Base-by-base conservation (phyloP, 2,888 invertebrate genomes). In the Nymphalis urticae region DNA sequence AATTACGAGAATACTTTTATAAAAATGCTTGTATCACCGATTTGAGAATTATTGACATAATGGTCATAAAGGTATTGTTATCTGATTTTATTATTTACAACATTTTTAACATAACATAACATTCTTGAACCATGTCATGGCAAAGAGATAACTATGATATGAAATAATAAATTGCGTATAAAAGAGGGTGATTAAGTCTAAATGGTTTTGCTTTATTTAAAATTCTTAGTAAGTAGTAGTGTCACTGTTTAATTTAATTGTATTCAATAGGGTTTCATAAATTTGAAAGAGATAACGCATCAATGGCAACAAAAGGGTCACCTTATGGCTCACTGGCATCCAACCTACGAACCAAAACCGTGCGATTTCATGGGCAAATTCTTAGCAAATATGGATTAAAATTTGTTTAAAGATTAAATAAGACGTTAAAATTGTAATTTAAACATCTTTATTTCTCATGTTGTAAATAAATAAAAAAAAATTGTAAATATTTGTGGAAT, bases 361-460 rank as follows among this genome's bases (percentile, higher is more conserved):
- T 94, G 93, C 72, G 97, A 97, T 88, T 99, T 99, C 83, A 86
- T 99, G 27, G 96, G 96, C 0, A 98, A 98, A 88, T 99, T 99
- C 88, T 89, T 97, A 69, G 86, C 94, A 56, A 96, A 97, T 47
- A 67, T 75, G 17, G 85, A 87, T 67, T 74, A 56, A 24, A n/a
- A 21, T 10, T 13, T 6, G 1, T 16, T 16, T 27, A 2, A 53
- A 16, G 16, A 16, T 2, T 21, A 21, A 21, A 21, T 21, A 21
- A 21, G 21, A 21, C 21, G 21, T 21, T 21, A 21, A 21, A 21
- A 21, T 21, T 21, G 21, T 21, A 21, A 21, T 21, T 21, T 21
- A 1, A 21, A 21, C 1, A 21, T 21, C 16, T 48, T 16, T 48
- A 16, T 48, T 16, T 48, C 17, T 48, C 16, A 16, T 48, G 48